Evolutionary conservation across 2,113 vertebrate species (phyloP).

Genomic region (Crypturellus undulatus): DNA sequence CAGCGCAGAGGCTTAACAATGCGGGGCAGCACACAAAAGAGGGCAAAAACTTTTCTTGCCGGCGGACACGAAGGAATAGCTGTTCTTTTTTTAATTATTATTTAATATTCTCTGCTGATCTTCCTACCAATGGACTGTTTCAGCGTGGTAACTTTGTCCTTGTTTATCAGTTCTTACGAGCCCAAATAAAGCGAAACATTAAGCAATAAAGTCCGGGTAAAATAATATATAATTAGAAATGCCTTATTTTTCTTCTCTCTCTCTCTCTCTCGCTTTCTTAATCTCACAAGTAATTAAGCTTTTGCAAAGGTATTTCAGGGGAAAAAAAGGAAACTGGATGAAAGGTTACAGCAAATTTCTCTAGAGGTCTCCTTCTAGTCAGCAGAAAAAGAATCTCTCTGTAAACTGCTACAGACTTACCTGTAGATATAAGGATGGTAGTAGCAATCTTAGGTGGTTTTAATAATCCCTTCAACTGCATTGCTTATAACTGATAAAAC

Average conservation of each 20-base stretch:
- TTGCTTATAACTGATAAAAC: background rate
- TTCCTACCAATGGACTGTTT: background rate
- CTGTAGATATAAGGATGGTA: background rate
- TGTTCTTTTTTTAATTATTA: background rate
- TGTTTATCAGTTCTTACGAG: background rate
- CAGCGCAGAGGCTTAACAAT: background rate
- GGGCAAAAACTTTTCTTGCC: background rate
- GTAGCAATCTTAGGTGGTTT: background rate
- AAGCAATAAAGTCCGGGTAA: background rate
- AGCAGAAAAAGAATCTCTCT: background rate
- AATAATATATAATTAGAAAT: background rate
- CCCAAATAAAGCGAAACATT: background rate
- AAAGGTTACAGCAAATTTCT: slow-evolving; percentile 20
- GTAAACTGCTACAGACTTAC: background rate
- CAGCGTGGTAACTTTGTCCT: background rate
- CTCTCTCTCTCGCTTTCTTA: background rate
- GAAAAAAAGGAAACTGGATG: background rate
- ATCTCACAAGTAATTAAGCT: background rate
- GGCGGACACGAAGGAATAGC: background rate
- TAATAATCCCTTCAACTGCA: background rate
- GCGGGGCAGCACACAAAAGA: background rate
- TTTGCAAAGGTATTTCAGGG: background rate
- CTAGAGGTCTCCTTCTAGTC: slow-evolving; percentile 22
- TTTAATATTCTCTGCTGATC: background rate
- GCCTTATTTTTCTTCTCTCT: background rate